phyloP scores from a whole-genome alignment of 2,797 vertebrate genomes.

The Alfaro cultratus region DNA sequence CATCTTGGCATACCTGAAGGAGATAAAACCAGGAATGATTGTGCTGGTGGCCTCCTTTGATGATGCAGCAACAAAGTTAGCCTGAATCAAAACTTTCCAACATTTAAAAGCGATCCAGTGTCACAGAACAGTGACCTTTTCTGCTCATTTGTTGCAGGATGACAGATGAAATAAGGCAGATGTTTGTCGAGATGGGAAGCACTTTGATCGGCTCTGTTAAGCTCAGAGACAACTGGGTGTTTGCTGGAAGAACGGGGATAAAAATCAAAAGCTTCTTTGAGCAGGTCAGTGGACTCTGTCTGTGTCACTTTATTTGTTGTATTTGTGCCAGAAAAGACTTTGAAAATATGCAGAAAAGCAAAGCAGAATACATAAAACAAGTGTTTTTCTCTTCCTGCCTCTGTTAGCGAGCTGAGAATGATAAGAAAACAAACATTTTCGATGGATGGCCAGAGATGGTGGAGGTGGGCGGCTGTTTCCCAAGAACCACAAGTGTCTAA shows the following conservation, averaged over 20 bases:
- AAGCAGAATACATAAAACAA: constrained; percentile 16
- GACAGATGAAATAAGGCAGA: constrained; percentile 76
- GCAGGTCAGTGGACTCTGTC: constrained; percentile 76
- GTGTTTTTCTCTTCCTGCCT: constrained; percentile 24
- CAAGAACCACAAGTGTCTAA: constrained; percentile 45
- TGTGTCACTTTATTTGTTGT: constrained; percentile 23
- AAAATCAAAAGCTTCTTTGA: constrained; percentile 84
- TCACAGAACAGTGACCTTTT: constrained; percentile 8
- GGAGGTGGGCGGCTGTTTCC: constrained; percentile 87
- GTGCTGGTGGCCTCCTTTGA: constrained; percentile 86
- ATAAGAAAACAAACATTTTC: constrained; percentile 79
- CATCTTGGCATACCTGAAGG: constrained; percentile 78
- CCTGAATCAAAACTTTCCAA: constrained; percentile 37
- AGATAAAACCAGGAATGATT: constrained; percentile 74
- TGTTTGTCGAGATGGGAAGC: constrained; percentile 85
- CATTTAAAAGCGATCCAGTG: constrained; percentile 14
- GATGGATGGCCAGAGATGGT: constrained; percentile 85
- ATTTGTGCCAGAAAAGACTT: constrained; percentile 38
- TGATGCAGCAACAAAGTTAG: constrained; percentile 86
- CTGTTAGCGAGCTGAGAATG: constrained; percentile 79
- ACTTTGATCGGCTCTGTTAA: constrained; percentile 72
- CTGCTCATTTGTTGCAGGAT: constrained; percentile 77
- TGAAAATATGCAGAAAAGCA: constrained; percentile 21
- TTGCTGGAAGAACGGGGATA: constrained; percentile 81
- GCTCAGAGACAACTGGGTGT: constrained; percentile 89